Conservation (phyloP, 2,888 invertebrate species). For the Nymphalis polychloros region DNA sequence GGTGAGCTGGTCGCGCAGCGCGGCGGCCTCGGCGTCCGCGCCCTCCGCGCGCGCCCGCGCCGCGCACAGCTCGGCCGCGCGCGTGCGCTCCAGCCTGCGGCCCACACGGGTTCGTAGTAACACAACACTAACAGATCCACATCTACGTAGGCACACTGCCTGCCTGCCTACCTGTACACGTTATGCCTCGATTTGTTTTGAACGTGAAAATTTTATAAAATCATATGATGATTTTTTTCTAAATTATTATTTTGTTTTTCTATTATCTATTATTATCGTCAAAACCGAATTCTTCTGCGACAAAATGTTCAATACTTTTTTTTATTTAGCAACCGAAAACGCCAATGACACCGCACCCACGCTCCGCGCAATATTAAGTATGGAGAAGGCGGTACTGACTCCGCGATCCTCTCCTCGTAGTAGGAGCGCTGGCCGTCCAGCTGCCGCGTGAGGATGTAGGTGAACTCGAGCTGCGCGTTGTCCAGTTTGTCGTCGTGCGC, state of each 20-base stretch:
- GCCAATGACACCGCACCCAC: neutral
- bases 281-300: neutral
- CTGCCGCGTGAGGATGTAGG: conserved; percentile 82
- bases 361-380: neutral
- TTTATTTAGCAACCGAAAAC: too few species aligned
- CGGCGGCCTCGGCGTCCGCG: conserved; percentile 72
- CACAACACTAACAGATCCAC: too few species aligned
- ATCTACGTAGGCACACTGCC: too few species aligned
- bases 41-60: conserved; percentile 77
- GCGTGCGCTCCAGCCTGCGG: conserved; percentile 72
- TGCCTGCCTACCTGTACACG: too few species aligned
- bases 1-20: conserved; percentile 75
- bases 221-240: too few species aligned
- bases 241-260: too few species aligned
- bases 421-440: conserved; percentile 95
- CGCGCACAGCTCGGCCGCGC: conserved; percentile 75
- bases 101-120: neutral
- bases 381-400: conserved; percentile 47
- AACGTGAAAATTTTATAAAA: neutral
- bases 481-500: conserved; percentile 88
- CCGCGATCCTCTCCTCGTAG: conserved; percentile 88
- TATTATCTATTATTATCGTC: neutral
- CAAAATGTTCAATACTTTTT: too few species aligned
- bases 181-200: too few species aligned
- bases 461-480: conserved; percentile 58